These are phyloP conservation scores for Anguilla rostrata DNA, from an alignment of 2,113 vertebrate species.

Conservation along the genomic window DNA sequence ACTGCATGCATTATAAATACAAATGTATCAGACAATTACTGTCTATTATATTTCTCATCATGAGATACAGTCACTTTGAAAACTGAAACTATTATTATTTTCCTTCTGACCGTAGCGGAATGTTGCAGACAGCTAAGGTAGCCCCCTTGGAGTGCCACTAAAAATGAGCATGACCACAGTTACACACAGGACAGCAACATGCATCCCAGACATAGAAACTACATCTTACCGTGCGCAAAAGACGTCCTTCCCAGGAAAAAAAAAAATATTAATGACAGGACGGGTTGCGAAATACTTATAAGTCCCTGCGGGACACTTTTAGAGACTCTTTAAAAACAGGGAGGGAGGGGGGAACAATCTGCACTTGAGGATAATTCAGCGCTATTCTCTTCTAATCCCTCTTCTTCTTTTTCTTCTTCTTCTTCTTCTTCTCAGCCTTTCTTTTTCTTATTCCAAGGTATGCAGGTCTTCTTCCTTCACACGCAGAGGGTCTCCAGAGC, in stretches of 20 bases:
- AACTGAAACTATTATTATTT: too few species aligned
- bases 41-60: too few species aligned
- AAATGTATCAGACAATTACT: too few species aligned
- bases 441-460: neutral
- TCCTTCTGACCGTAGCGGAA: too few species aligned
- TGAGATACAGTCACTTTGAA: too few species aligned
- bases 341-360: neutral
- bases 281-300: neutral
- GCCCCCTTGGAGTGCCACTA: neutral
- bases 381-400: conserved; percentile 3
- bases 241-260: neutral
- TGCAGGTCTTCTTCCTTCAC: neutral
- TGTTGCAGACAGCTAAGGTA: neutral
- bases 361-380: conserved; percentile 8
- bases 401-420: neutral
- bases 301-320: conserved; percentile 20
- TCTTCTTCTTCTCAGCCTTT: neutral
- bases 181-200: neutral
- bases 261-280: neutral
- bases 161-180: neutral
- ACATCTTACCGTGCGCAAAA: conserved; percentile 16
- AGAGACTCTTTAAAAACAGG: conserved; percentile 13
- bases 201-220: neutral
- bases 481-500: neutral
- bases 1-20: too few species aligned